Evolutionary conservation across 1,140 invertebrate genomes (phyloP).

Genomic region (Diorhabda sublineata): DNA sequence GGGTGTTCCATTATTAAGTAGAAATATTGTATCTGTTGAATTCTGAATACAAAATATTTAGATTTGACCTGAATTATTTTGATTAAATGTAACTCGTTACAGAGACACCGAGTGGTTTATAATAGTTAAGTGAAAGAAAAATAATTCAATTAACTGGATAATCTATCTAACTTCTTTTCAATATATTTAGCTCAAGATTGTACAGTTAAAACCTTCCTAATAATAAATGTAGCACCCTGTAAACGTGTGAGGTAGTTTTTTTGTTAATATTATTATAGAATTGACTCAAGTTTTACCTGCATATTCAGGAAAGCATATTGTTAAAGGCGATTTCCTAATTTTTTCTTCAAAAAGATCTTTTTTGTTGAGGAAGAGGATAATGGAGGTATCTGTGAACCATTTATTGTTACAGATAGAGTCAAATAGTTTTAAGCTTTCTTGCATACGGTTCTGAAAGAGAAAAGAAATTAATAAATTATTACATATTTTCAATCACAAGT

Average conservation of each 20-base stretch:
- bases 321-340: slow-evolving; percentile 85
- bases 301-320: slow-evolving; percentile 93
- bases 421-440: slow-evolving; percentile 92
- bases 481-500: too few relatives aligned
- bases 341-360: slow-evolving; percentile 96
- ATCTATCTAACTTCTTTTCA: too few relatives aligned
- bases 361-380: slow-evolving; percentile 95
- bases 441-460: slow-evolving; percentile 68
- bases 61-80: neutral
- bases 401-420: slow-evolving; percentile 98
- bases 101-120: neutral
- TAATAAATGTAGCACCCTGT: neutral
- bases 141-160: too few relatives aligned
- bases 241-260: neutral
- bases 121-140: too few relatives aligned
- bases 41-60: neutral
- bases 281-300: slow-evolving; percentile 56
- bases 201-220: too few relatives aligned
- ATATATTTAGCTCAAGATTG: too few relatives aligned
- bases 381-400: slow-evolving; percentile 97
- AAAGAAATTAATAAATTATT: neutral
- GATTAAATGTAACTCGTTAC: neutral
- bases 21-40: neutral
- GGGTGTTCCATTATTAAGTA: neutral
- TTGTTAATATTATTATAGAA: neutral